Percentiles rank a stretch among this genome's conserved stretches.
These are phyloP conservation scores for Isotomurus palustris DNA, from an alignment of 2,888 invertebrate genomes.

Conservation along the genomic window DNA sequence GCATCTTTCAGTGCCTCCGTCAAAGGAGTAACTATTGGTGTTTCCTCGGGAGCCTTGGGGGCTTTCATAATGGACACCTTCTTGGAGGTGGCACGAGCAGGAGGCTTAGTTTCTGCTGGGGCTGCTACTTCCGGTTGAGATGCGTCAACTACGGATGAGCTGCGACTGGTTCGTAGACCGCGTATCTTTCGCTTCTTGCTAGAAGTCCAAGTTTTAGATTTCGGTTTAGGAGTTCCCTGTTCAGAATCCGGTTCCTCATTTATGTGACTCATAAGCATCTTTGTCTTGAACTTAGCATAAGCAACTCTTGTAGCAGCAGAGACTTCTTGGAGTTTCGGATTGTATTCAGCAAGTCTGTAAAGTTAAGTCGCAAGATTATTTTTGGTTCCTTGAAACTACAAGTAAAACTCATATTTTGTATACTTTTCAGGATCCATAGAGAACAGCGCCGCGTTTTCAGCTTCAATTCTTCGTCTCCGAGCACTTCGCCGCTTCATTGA, in stretches of 20 bases:
- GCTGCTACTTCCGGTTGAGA: not conserved
- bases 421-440: constrained; percentile 56
- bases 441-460: constrained; percentile 59
- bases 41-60: not conserved
- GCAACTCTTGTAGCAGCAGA: constrained; percentile 75
- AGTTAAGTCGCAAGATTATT: not conserved
- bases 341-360: constrained; percentile 64
- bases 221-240: constrained; percentile 1
- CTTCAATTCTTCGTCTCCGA: constrained; percentile 65
- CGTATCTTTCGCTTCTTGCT: not conserved
- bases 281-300: constrained; percentile 77
- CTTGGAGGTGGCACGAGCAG: not conserved
- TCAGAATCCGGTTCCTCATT: constrained; percentile 25
- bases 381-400: not conserved
- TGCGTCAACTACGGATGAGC: not conserved
- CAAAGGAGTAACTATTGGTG: not conserved
- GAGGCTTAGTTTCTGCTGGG: not conserved
- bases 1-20: too few species aligned
- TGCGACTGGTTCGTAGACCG: not conserved
- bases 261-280: constrained; percentile 42
- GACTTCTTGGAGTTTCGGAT: constrained; percentile 70
- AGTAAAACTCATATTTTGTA: not conserved
- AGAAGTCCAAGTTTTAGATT: not conserved
- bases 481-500: constrained; percentile 51
- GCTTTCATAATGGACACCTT: not conserved